These are phyloP conservation scores for Eumeta japonica DNA, from an alignment of 1,140 invertebrate species.

Conservation along the genomic window DNA sequence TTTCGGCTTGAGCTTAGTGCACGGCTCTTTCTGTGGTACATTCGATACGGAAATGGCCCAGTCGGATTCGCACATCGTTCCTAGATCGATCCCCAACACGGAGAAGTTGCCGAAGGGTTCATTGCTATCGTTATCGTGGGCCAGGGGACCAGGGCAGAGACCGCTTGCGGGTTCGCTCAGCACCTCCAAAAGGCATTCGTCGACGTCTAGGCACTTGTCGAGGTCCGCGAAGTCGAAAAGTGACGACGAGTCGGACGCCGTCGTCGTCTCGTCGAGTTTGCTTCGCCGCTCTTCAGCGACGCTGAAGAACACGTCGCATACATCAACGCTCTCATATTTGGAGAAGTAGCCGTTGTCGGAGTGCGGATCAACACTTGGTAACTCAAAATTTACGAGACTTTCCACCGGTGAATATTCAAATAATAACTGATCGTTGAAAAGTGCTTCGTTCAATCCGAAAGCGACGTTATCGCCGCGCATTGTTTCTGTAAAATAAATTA, in stretches of 20 bases:
- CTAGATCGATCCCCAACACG: slow-evolving; percentile 6
- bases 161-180: slow-evolving; percentile 31
- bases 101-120: slow-evolving; percentile 6
- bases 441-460: no score
- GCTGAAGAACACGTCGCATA: slow-evolving; percentile 39
- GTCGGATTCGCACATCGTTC: slow-evolving; percentile 20
- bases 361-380: slow-evolving; percentile 22
- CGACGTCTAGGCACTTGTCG: slow-evolving; percentile 33
- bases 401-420: slow-evolving; percentile 45
- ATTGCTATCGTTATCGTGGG: slow-evolving; percentile 18
- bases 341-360: slow-evolving; percentile 24
- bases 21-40: neutral
- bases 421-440: slow-evolving; percentile 34
- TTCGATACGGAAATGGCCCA: neutral
- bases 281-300: slow-evolving; percentile 14
- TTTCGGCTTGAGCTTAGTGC: neutral
- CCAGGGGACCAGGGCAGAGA: slow-evolving; percentile 20
- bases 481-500: no score
- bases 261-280: no score
- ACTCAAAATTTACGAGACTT: slow-evolving; percentile 46
- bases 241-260: slow-evolving; percentile 19
- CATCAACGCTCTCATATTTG: slow-evolving; percentile 10
- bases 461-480: no score
- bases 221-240: slow-evolving; percentile 39
- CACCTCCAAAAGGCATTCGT: slow-evolving; percentile 37